These are phyloP conservation scores for Bilobella aurantiaca DNA, from an alignment of 1,140 invertebrate genomes.

Conservation along the genomic window DNA sequence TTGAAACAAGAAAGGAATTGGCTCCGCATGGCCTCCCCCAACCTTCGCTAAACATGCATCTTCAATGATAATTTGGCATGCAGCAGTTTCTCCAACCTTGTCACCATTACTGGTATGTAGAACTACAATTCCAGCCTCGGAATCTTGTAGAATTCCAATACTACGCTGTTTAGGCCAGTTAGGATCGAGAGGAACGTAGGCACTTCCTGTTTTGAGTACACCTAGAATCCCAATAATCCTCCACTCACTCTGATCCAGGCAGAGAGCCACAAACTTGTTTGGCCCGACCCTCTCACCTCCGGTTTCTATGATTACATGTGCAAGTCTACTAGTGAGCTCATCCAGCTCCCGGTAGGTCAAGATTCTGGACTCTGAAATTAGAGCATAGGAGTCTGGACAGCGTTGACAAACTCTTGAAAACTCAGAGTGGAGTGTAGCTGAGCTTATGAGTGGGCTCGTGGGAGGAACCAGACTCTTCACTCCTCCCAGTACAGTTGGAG, in stretches of 20 bases:
- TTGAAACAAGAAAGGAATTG: too few relatives aligned
- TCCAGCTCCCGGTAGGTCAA: too few relatives aligned
- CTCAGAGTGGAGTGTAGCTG: too few relatives aligned
- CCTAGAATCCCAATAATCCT: slow-evolving; percentile 45
- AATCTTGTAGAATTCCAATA: slow-evolving; percentile 5
- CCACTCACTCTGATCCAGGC: slow-evolving; percentile 60
- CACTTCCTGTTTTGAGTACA: slow-evolving; percentile 11
- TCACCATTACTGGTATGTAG: background rate
- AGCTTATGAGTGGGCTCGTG: too few relatives aligned
- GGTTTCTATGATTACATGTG: background rate
- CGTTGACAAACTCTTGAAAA: too few relatives aligned
- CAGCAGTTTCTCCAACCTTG: background rate
- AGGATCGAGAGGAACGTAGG: slow-evolving; percentile 11
- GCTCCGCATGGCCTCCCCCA: too few relatives aligned
- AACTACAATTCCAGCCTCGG: background rate
- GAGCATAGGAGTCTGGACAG: too few relatives aligned
- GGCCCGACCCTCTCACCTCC: background rate
- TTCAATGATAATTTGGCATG: too few relatives aligned
- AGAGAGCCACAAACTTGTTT: slow-evolving; percentile 52
- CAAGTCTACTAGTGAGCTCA: background rate
- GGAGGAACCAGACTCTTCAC: too few relatives aligned
- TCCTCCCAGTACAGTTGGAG: too few relatives aligned
- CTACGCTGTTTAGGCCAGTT: slow-evolving; percentile 6
- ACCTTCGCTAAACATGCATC: too few relatives aligned
- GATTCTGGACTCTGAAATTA: too few relatives aligned